Evolutionary conservation across 2,113 vertebrate genomes (phyloP).

Genomic region (Nothoprocta perdicaria): DNA sequence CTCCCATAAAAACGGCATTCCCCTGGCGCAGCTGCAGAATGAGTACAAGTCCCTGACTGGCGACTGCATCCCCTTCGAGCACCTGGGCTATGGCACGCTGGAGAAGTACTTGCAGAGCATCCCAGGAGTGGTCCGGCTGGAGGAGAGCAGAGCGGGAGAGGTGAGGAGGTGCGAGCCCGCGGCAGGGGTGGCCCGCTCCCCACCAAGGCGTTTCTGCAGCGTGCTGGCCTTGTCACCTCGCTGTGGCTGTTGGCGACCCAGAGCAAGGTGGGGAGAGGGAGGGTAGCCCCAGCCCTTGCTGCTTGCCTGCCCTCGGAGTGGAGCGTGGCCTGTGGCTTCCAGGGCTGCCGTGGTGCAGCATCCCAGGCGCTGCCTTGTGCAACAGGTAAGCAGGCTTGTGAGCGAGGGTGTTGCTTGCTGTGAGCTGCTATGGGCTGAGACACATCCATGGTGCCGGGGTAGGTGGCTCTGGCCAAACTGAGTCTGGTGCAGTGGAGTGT

Average conservation of each 20-base stretch:
- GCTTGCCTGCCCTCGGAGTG: neutral
- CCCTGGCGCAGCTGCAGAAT: slow-evolving; percentile 79
- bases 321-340: neutral
- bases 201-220: neutral
- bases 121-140: slow-evolving; percentile 86
- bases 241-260: too few relatives aligned
- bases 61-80: slow-evolving; percentile 85
- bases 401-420: neutral
- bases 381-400: neutral
- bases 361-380: neutral
- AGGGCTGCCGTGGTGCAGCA: neutral
- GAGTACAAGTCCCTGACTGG: slow-evolving; percentile 88
- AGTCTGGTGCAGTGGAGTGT: neutral
- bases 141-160: slow-evolving; percentile 84
- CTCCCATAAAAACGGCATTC: slow-evolving; percentile 85
- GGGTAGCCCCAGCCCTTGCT: neutral
- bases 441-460: neutral
- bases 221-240: neutral
- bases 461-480: neutral
- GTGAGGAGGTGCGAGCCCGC: slow-evolving; percentile 70
- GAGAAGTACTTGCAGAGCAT: slow-evolving; percentile 85
- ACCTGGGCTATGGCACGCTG: slow-evolving; percentile 83
- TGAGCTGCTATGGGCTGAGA: neutral
- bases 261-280: neutral
- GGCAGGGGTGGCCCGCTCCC: too few relatives aligned